A percentile compares a stretch with the other conserved stretches of the same genome.
Evolutionary conservation across 1,140 invertebrate species (phyloP).

Genomic region (Drosophila littoralis): DNA sequence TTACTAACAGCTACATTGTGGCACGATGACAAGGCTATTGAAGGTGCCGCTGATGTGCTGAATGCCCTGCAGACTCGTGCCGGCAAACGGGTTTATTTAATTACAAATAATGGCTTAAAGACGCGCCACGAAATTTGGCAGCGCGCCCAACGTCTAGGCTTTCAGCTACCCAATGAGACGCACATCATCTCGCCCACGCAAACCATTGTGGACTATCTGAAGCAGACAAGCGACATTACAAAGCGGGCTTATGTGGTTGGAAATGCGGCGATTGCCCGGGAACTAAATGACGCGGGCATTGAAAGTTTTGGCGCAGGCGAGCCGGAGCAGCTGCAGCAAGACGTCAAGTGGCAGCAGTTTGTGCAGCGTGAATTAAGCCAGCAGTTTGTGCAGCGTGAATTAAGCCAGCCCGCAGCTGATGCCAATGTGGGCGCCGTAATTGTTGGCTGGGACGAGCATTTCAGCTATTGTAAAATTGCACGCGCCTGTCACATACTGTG

Average conservation of each 20-base stretch:
- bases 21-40: constrained; percentile 89
- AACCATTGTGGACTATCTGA: constrained; percentile 92
- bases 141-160: constrained; percentile 92
- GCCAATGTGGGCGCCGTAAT: constrained; percentile 95
- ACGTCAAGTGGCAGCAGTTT: constrained; percentile 64
- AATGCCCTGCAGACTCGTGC: constrained; percentile 87
- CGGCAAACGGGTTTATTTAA: constrained; percentile 95
- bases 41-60: constrained; percentile 90
- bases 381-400: constrained; percentile 77
- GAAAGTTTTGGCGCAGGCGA: constrained; percentile 89
- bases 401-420: constrained; percentile 63
- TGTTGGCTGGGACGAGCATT: constrained; percentile 96
- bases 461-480: constrained; percentile 95
- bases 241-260: constrained; percentile 93
- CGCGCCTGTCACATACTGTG: constrained; percentile 94
- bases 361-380: constrained; percentile 69
- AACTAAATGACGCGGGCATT: constrained; percentile 92
- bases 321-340: constrained; percentile 34
- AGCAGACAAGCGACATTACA: constrained; percentile 88
- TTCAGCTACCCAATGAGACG: constrained; percentile 88
- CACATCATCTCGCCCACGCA: constrained; percentile 94
- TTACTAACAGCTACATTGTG: constrained; percentile 90
- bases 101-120: constrained; percentile 98
- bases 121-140: constrained; percentile 90
- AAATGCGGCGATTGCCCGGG: constrained; percentile 90